Evolutionary conservation across 1,140 invertebrate genomes (phyloP), one percentile per base, ranked within the genome.

Genomic region (Euschistus heros): DNA sequence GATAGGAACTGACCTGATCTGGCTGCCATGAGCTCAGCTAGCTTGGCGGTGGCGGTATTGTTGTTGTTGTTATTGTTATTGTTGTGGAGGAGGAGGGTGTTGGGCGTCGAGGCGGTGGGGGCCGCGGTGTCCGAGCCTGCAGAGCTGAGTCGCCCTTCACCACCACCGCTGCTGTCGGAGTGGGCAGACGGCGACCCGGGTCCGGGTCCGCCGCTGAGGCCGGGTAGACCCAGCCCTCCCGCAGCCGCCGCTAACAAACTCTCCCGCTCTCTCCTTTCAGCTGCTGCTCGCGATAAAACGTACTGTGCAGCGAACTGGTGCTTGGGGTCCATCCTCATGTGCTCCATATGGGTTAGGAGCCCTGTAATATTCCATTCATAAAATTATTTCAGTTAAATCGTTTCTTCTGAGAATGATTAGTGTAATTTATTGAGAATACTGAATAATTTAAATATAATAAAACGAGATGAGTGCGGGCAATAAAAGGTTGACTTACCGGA

Each of bases 281-380:
- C 92, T 7, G 92, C 92, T 10, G 91, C 92, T 70, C 91, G 79
- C 67, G 89, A 92, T 62, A 94, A 80, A 22, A 94, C 91, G 75
- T 94, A 94, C 74, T 95, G 92, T 26, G 92, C 92, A 37, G 92
- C 92, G 73, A 94, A 94, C 75, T 94, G 92, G 81, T 94, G 92
- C 77, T 94, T 95, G 2, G 92, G 91, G 77, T 95, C 92, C 91
- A 94, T 94, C 72, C 92, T 83, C 92, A 94, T 94, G 73, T 94
- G 91, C 74, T 95, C 92, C 92, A 95, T 94, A 75, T 95, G 92
- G 67, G 87, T 89, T 62, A 95, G 80, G 26, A 95, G 80, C 74
- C 91, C 92, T 94, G 77, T 42, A 74, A 73, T 70, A 37, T 37
- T n/a, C n/a, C n/a, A n/a, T n/a, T n/a, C n/a, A 37, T 6, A 6